Base-by-base conservation (phyloP, 2,113 vertebrate genomes). In the Menura novaehollandiae region DNA sequence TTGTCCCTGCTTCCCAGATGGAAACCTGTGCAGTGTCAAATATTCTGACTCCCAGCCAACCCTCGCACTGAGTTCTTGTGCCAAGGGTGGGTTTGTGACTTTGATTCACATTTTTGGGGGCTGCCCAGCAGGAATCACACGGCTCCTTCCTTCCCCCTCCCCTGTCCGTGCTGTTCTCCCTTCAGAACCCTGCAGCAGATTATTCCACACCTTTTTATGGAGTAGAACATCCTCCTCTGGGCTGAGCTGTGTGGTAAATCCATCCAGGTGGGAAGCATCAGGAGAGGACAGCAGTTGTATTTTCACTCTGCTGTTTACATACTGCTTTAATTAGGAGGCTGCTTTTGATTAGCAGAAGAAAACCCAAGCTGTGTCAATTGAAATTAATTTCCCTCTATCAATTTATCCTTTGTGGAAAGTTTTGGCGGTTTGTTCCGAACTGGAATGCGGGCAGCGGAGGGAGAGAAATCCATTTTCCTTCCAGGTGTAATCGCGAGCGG, bases 51-150 rank as follows among this genome's bases (percentile, higher is more conserved):
- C 74, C 55, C 55, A 26, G 41, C 22, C 11, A 7, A 2, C 3
- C 63, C 72, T 53, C 3, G 0, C 6, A 6, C 41, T 0, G 0
- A 7, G 3, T 9, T 14, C 85, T 43, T 6, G 6, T 0, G 0
- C 32, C 11, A 20, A 37, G 43, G 15, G 20, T 52, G 52, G 15
- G 3, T 32, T 72, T 58, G 80, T 23, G 76, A 12, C 26, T 72
- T 64, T 28, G n/a, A 60, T 19, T n/a, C 52, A 3, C 69, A 20
- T 28, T 52, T 59, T 20, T 0, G 2, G 81, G 74, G 53, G 79
- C 43, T 85, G 35, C 78, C 73, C 77, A 23, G 62, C 53, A 53
- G 46, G 62, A 60, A 46, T 37, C 33, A 39, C 52, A 6, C 37
- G 7, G 37, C n/a, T 88, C 46, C 37, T 23, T 62, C 91, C 87